These are phyloP conservation scores for Neolamprologus cancellatus DNA, from an alignment of 2,113 vertebrate genomes.

Conservation along the genomic window DNA sequence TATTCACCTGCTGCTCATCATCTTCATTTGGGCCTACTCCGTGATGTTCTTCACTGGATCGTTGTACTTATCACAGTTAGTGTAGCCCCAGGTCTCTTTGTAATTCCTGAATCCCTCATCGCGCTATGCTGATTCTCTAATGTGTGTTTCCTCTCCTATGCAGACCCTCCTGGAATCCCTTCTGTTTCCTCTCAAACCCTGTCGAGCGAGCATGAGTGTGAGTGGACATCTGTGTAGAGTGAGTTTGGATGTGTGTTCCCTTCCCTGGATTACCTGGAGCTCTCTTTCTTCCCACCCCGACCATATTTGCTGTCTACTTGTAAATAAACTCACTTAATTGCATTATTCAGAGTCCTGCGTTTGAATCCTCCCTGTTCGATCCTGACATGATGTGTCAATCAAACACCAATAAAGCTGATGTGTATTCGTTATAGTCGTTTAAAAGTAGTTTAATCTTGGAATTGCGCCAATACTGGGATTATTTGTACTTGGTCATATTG, in stretches of 20 bases:
- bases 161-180: not conserved
- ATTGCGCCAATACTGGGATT: accelerated
- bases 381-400: accelerated
- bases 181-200: not conserved
- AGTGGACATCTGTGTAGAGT: accelerated
- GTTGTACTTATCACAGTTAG: not conserved
- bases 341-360: not conserved
- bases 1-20: not conserved
- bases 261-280: not conserved
- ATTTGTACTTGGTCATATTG: not conserved
- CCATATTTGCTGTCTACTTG: not conserved
- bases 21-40: not conserved
- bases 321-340: not conserved
- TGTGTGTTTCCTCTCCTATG: not conserved
- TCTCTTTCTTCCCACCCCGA: accelerated
- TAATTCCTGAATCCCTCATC: not conserved
- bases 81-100: not conserved
- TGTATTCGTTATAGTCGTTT: accelerated
- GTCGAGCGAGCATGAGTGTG: not conserved
- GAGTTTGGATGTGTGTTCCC: not conserved
- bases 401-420: not conserved
- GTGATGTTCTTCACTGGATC: not conserved
- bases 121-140: not conserved
- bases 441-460: not conserved
- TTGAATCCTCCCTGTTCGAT: not conserved